Evolutionary conservation across 2,888 invertebrate species (phyloP).

Genomic region (Bombyx huttoni): DNA sequence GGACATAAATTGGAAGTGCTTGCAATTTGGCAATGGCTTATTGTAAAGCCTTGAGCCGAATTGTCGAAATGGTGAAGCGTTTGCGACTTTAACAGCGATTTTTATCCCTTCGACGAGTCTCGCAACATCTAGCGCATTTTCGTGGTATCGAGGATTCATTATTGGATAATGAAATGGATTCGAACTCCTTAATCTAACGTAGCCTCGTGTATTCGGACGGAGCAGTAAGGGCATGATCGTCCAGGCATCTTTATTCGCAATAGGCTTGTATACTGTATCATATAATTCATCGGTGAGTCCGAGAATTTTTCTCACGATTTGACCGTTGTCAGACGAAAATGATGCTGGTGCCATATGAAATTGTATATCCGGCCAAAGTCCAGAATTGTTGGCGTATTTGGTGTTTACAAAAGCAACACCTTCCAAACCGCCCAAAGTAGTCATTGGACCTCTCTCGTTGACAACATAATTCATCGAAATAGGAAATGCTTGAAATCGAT

Average conservation of each 20-base stretch:
- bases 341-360: constrained; percentile 95
- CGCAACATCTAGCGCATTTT: constrained; percentile 82
- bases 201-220: constrained; percentile 84
- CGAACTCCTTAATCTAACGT: constrained; percentile 79
- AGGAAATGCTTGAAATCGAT: constrained; percentile 82
- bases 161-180: constrained; percentile 91
- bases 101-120: constrained; percentile 89
- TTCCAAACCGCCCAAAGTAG: constrained; percentile 89
- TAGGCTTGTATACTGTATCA: constrained; percentile 84
- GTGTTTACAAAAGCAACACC: constrained; percentile 91
- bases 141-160: constrained; percentile 94
- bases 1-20: constrained; percentile 78
- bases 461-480: constrained; percentile 86
- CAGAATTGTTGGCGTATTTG: constrained; percentile 82
- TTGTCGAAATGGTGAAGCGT: constrained; percentile 83
- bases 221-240: constrained; percentile 89
- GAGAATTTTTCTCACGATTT: constrained; percentile 81
- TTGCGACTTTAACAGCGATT: constrained; percentile 79
- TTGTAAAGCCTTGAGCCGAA: constrained; percentile 84
- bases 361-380: constrained; percentile 90
- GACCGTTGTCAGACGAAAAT: constrained; percentile 84
- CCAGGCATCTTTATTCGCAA: constrained; percentile 85
- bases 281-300: constrained; percentile 86
- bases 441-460: constrained; percentile 87
- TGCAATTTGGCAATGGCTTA: constrained; percentile 85